These are phyloP conservation scores for Anguilla marmorata DNA, from an alignment of 2,797 vertebrate species.

Conservation along the genomic window DNA sequence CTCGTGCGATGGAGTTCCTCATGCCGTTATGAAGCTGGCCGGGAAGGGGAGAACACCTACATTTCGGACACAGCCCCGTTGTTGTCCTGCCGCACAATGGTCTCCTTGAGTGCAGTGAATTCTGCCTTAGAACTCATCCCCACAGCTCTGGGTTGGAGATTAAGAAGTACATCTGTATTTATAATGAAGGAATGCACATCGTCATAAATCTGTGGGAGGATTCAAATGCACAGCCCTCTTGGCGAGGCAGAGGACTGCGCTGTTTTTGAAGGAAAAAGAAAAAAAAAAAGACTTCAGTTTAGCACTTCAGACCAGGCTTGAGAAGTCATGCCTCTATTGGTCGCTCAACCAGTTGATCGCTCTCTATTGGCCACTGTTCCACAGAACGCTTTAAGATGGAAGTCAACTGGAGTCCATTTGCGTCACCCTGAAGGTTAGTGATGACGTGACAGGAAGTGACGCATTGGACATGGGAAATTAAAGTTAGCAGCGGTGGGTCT, in stretches of 20 bases:
- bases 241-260: not conserved
- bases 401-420: not conserved
- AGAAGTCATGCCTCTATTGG: not conserved
- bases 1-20: conserved; percentile 9
- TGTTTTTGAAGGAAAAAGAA: not conserved
- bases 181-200: conserved; percentile 8
- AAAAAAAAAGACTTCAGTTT: not conserved
- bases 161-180: conserved; percentile 22
- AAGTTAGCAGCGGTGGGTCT: not conserved
- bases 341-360: not conserved
- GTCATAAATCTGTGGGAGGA: conserved; percentile 3
- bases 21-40: conserved; percentile 4
- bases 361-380: conserved; percentile 25
- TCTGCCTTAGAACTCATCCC: not conserved
- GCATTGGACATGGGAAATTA: not conserved
- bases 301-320: not conserved
- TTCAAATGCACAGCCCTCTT: not conserved
- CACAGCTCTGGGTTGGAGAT: conserved; percentile 16
- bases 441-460: not conserved
- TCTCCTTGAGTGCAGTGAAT: conserved; percentile 17
- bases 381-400: conserved; percentile 28
- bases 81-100: conserved; percentile 33
- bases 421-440: not conserved
- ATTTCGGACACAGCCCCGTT: conserved; percentile 23
- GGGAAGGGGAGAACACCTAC: conserved; percentile 21